Conservation (phyloP, 2,797 vertebrate species). For the Vespertilio murinus region DNA sequence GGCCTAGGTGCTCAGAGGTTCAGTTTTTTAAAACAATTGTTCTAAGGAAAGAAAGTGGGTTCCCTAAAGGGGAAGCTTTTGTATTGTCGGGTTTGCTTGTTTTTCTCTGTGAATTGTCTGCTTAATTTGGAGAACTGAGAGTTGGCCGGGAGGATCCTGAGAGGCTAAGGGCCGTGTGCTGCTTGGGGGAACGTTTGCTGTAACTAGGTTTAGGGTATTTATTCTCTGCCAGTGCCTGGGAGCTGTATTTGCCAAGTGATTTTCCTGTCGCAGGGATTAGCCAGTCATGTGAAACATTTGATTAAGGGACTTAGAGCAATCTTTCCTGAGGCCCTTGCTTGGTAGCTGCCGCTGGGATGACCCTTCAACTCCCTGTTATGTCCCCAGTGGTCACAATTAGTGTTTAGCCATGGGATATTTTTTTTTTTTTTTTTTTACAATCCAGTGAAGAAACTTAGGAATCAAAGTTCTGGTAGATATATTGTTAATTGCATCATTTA, state of each 20-base stretch:
- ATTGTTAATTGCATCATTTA: background rate
- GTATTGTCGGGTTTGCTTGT: background rate
- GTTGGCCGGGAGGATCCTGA: background rate
- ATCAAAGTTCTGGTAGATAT: background rate
- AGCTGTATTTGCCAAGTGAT: constrained; percentile 32
- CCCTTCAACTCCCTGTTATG: background rate
- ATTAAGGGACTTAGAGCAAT: constrained; percentile 41
- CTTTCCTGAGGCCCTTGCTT: background rate
- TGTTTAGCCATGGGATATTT: background rate
- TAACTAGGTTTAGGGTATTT: constrained; percentile 40
- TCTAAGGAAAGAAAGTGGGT: background rate
- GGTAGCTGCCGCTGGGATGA: background rate
- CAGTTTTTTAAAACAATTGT: background rate
- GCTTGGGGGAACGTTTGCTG: constrained; percentile 37
- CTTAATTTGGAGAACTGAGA: constrained; percentile 20
- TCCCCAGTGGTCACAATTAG: background rate
- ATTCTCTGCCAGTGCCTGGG: constrained; percentile 42
- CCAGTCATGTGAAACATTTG: constrained; percentile 32
- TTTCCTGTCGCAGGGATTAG: constrained; percentile 52
- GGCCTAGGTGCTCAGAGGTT: background rate
- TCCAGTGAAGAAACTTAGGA: background rate
- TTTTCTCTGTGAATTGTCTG: background rate
- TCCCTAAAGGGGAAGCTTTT: background rate
- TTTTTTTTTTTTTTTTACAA: background rate
- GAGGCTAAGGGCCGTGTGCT: background rate